Base-by-base conservation (phyloP, 2,888 invertebrate species). In the Bombyx huttoni region DNA sequence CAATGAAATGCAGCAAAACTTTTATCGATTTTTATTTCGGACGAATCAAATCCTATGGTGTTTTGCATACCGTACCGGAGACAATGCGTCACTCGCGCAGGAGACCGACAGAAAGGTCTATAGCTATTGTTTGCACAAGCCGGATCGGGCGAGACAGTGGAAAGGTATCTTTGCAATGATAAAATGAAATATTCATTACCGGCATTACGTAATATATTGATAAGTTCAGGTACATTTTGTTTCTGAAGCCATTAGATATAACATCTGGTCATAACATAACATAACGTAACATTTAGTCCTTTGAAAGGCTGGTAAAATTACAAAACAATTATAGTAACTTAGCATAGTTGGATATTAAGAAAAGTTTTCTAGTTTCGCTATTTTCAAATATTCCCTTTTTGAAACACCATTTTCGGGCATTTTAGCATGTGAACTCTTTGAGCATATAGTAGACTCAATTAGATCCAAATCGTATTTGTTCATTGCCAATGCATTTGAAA, bases 11-110 rank as follows among this genome's bases (percentile, higher is more conserved):
- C 24, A 40, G 12, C 6, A 40, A 40, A 40, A 40, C 5, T 10
- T 40, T 40, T 12, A 40, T 10, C 8, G 40, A 40, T 10, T 40
- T 10, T 40, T 40, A 3, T 40, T 40, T 40, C 8, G 2, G 7
- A 40, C 40, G 7, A 40, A 40, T 10, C 40, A 40, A 40, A 40
- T 40, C 59, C 53, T 51, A n/a, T n/a, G n/a, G n/a, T n/a, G 49
- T 12, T n/a, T 50, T 47, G 47, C 45, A 47, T 40, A 12, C 46
- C 51, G 55, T 58, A 54, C 54, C 49, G 33, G 33, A 35, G 35
- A 48, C 35, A 53, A 57, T 53, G 53, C 24, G 24, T 24, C 46
- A 51, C 10, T 54, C 24, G 1, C 56, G 51, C 55, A 55, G 54
- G 9, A 40, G 40, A 40, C 34, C 14, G 14, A 14, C 49, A 34